Evolutionary conservation across 2,113 vertebrate genomes (phyloP).

Genomic region (Clarias magur): DNA sequence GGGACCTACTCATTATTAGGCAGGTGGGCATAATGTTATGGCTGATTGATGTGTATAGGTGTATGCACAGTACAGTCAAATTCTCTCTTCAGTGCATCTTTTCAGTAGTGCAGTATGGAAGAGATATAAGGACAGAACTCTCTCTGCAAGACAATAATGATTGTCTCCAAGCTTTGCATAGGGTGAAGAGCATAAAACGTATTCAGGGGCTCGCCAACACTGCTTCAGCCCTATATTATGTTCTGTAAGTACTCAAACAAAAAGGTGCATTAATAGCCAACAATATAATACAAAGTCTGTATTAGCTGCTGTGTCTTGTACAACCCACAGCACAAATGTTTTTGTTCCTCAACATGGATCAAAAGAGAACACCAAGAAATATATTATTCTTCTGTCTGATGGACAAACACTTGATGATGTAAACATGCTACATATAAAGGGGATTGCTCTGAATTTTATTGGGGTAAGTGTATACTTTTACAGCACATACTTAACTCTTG

Average conservation of each 20-base stretch:
- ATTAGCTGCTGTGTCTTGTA: background rate
- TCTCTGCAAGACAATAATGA: constrained; percentile 10
- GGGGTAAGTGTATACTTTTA: background rate
- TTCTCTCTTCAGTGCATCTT: background rate
- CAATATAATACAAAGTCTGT: background rate
- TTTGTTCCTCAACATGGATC: constrained; percentile 20
- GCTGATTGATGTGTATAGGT: too few species aligned
- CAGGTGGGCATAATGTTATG: too few species aligned
- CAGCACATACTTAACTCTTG: background rate
- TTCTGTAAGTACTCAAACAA: constrained; percentile 5
- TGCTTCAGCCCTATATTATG: constrained; percentile 2
- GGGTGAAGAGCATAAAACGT: background rate
- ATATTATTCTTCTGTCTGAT: constrained; percentile 11
- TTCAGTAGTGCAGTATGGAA: constrained; percentile 13
- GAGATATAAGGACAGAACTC: background rate
- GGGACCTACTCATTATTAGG: too few species aligned
- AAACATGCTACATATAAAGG: background rate
- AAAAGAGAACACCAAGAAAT: background rate
- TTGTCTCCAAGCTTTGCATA: background rate
- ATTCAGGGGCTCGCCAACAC: background rate
- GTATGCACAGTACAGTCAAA: background rate
- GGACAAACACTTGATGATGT: background rate
- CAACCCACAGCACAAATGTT: background rate
- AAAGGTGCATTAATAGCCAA: background rate
- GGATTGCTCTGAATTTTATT: background rate